Base-by-base conservation (phyloP, 2,113 vertebrate species). In the Aythya baeri region DNA sequence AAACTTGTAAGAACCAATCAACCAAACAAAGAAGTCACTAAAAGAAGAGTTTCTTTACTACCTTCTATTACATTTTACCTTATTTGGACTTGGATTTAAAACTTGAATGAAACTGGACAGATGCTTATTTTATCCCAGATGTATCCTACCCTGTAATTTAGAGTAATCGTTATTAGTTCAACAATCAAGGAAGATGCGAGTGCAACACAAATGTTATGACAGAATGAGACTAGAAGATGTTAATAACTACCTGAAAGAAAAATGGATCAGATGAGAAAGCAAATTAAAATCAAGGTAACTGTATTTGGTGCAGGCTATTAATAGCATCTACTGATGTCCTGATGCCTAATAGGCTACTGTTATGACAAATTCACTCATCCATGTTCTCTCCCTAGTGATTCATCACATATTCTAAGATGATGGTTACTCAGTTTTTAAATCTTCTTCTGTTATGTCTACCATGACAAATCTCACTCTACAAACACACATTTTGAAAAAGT, bases 401-500 rank as follows among this genome's bases (percentile, higher is more conserved):
- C 43, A 91, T 25, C 36, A 10, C 7, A 12, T 14, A 6, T 71
- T 89, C 72, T 38, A 54, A 78, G 74, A 46, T 27, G 32, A 78
- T 13, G 77, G 34, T 49, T 55, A 76, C 21, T 92, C 58, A 36
- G 4, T 73, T 79, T 72, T 87, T 65, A 54, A 44, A 65, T 49
- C 61, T 31, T n/a, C 38, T 41, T 66, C 34, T 63, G 26, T 66
- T 70, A 72, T 18, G 50, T 77, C 4, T 1, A 34, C 46, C 38
- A 18, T 44, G 74, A 91, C 17, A 75, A 75, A 31, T 38, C 26
- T 31, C 34, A 49, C 22, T n/a, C n/a, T 27, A 32, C 50, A 55
- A 74, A 70, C 22, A 38, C 0, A 0, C 14, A 23, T 8, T 0
- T 2, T 34, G 26, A 54, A 46, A 78, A 52, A 72, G 72, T 79